These are phyloP conservation scores for Melanotus villosus DNA, from an alignment of 2,888 invertebrate species.

Conservation along the genomic window DNA sequence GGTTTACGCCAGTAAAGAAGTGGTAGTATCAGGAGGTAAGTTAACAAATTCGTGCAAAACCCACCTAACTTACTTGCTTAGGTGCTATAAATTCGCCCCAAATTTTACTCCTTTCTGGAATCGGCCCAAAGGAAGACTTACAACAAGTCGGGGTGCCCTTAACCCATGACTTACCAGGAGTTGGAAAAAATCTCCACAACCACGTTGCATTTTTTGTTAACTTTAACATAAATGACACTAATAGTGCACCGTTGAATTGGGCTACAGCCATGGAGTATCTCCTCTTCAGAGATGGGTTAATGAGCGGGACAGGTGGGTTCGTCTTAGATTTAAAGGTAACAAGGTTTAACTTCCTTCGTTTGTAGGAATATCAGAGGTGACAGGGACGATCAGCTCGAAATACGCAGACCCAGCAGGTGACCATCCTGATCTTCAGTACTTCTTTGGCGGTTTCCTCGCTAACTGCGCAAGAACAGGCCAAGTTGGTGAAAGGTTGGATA, in stretches of 20 bases:
- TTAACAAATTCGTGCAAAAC: not conserved
- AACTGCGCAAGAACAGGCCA: slow-evolving; percentile 90
- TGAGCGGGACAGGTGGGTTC: slow-evolving; percentile 94
- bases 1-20: slow-evolving; percentile 79
- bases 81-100: slow-evolving; percentile 96
- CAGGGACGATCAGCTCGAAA: slow-evolving; percentile 86
- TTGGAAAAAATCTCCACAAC: slow-evolving; percentile 89
- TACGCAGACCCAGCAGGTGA: slow-evolving; percentile 82
- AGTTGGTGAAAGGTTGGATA: slow-evolving; percentile 83
- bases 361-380: slow-evolving; percentile 85
- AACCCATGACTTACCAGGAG: slow-evolving; percentile 83
- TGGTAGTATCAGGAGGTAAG: slow-evolving; percentile 73
- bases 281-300: slow-evolving; percentile 88
- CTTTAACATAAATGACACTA: slow-evolving; percentile 87
- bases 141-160: slow-evolving; percentile 74
- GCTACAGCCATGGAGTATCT: slow-evolving; percentile 93
- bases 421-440: slow-evolving; percentile 88
- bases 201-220: slow-evolving; percentile 86
- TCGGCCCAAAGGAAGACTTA: slow-evolving; percentile 84
- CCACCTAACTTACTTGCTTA: slow-evolving; percentile 62
- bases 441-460: slow-evolving; percentile 89
- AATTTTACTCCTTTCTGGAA: slow-evolving; percentile 89
- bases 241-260: slow-evolving; percentile 90
- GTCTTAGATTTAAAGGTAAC: no score
- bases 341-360: no score